Base-by-base conservation (phyloP, 2,888 invertebrate genomes). In the Melitaea athalia region DNA sequence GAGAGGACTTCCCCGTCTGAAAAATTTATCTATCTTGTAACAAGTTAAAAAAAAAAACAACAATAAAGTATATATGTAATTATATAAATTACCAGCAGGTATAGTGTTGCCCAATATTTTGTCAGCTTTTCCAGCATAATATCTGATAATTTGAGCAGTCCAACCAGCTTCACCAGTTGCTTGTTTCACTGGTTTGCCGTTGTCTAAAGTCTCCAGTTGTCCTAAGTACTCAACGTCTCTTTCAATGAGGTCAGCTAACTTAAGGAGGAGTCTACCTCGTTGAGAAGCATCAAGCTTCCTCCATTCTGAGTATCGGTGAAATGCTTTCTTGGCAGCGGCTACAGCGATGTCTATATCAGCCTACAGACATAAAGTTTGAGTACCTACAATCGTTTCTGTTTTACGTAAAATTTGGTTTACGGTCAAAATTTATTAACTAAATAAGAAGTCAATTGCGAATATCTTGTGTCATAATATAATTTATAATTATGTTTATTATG, bases 71-170 rank as follows among this genome's bases (percentile, higher is more conserved):
- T 47, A 49, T 24, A n/a, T n/a, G 4, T 12, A 45, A 15, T 5
- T 8, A 15, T 53, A 12, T n/a, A 50, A 55, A 42, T 50, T 64
- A 91, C 92, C 92, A 78, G 95, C 94, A 24, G 97, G 96, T 63
- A 97, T 96, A 0, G 96, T 96, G 79, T 93, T 95, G 50, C 95
- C 95, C 71, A 96, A 95, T 79, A 95, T 96, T 87, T 98, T 98
- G 81, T 98, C 98, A 1, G 98, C 97, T 95, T 96, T 98, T 2
- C 98, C 98, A 15, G 98, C 98, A 85, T 96, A 98, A 81, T 98
- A 98, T 76, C 98, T 95, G 8, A 97, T 78, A 50, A 94, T 94
- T 64, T 94, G 93, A 0, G 95, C 92, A 17, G 95, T 91, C 73
- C 91, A 90, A 5, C 94, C 93, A 0, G 97, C 87, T 83, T 98